Evolutionary conservation across 2,888 invertebrate genomes (phyloP).

Genomic region (Netelia virgata): DNA sequence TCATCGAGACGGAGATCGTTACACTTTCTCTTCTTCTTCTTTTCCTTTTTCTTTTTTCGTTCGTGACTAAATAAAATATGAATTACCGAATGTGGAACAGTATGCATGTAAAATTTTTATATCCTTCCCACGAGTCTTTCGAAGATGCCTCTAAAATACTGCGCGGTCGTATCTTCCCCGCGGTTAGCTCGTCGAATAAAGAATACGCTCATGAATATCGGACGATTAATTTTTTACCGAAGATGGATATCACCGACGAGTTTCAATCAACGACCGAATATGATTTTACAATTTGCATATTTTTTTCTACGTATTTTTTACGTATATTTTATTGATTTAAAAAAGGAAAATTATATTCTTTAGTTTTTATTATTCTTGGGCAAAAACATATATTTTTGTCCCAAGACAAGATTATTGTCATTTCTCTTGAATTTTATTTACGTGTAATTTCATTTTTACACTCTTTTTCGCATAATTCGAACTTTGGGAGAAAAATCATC

Average conservation of each 20-base stretch:
- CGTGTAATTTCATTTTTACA: too few relatives aligned
- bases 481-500: too few relatives aligned
- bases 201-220: not conserved
- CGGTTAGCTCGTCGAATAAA: not conserved
- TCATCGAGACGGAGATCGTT: constrained; percentile 37
- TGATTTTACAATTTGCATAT: too few relatives aligned
- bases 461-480: too few relatives aligned
- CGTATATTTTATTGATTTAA: too few relatives aligned
- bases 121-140: not conserved
- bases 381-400: not conserved
- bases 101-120: constrained; percentile 1
- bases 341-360: too few relatives aligned
- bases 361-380: not conserved
- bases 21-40: constrained; percentile 28
- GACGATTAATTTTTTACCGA: too few relatives aligned
- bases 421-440: too few relatives aligned
- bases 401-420: not conserved
- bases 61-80: not conserved
- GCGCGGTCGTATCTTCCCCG: not conserved
- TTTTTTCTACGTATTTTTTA: too few relatives aligned
- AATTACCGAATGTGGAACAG: not conserved
- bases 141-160: not conserved
- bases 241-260: too few relatives aligned
- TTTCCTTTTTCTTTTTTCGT: not conserved
- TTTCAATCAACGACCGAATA: too few relatives aligned